Base-by-base conservation (phyloP, 1,140 invertebrate species). In the Drosophila nasuta region DNA sequence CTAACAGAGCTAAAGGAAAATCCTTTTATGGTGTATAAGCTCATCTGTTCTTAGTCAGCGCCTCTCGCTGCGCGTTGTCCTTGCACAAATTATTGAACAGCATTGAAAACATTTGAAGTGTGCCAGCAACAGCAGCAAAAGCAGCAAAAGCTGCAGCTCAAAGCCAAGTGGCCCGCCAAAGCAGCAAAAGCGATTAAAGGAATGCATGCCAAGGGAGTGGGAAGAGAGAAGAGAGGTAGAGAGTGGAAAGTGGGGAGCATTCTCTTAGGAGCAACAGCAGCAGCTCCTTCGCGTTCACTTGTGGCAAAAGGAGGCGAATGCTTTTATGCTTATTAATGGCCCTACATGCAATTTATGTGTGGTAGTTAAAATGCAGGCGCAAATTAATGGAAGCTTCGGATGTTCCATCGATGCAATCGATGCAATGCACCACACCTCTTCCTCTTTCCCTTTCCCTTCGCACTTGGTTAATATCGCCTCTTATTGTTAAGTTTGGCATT, bases 101-200 rank as follows among this genome's bases (percentile, higher is more conserved):
- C 83, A 88, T 83, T 82, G 83, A 88, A 89, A 89, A 88, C 85
- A 88, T 85, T 89, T 89, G 70, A 81, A 88, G 83, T 82, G 85
- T 20, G 20, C 3, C 20, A 25, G 20, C 20, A 25, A 25, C 20
- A 25, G 20, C 58, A 60, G 54, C 48, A 46, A 3, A n/a, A 51
- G 20, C 48, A 25, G 17, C 30, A 25, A 58, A 38, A 38, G 35
- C 33, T 25, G 51, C 30, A 57, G 69, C 58, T 51, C 51, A 75
- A 52, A 58, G 49, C 52, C 72, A 73, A 82, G 81, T 82, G 80
- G 60, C 56, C 65, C 6, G 30, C 45, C 48, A 33, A 48, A 70
- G 25, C 25, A 58, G 35, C 38, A 66, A 33, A 43, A 51, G 66
- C 17, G 30, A 64, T 64, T 33, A 56, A 38, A 56, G 51, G 2